Percentiles rank a stretch among this genome's conserved stretches.
phyloP scores from a whole-genome alignment of 2,888 invertebrate genomes.

The Cephus rjabovi region DNA sequence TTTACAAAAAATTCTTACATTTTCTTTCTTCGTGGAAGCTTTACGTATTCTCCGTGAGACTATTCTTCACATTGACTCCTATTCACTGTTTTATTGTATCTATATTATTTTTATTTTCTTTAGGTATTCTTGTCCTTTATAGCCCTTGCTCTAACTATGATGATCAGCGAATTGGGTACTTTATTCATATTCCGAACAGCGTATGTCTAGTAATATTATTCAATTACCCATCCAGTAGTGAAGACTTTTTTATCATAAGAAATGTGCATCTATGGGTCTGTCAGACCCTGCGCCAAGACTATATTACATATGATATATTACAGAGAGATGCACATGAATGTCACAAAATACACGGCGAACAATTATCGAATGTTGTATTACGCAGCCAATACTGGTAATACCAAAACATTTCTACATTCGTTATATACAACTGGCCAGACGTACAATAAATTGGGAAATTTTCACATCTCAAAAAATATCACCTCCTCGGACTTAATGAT shows the following conservation, averaged over 20 bases:
- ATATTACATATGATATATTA: not conserved
- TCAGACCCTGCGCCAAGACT: not conserved
- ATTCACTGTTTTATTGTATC: not conserved
- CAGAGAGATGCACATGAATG: constrained; percentile 29
- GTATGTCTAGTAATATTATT: not conserved
- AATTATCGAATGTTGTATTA: constrained; percentile 26
- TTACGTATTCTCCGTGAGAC: constrained; percentile 29
- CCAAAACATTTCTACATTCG: constrained; percentile 23
- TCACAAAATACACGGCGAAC: constrained; percentile 21
- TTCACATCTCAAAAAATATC: constrained; percentile 26
- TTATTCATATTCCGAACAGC: not conserved
- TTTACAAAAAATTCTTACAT: constrained; percentile 36
- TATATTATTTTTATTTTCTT: not conserved
- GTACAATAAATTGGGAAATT: constrained; percentile 21
- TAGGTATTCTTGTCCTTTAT: not conserved
- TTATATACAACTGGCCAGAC: constrained; percentile 18
- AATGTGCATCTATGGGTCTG: not conserved
- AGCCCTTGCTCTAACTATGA: not conserved
- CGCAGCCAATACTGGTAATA: constrained; percentile 16
- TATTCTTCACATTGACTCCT: not conserved
- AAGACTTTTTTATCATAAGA: not conserved
- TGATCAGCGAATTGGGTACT: not conserved
- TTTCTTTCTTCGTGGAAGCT: constrained; percentile 29
- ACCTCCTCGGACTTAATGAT: constrained; percentile 27
- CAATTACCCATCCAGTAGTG: not conserved